A percentile compares a stretch with the other conserved stretches of the same genome.
Evolutionary conservation across 2,797 vertebrate genomes (phyloP).

Genomic region (Aotus griseimembra): DNA sequence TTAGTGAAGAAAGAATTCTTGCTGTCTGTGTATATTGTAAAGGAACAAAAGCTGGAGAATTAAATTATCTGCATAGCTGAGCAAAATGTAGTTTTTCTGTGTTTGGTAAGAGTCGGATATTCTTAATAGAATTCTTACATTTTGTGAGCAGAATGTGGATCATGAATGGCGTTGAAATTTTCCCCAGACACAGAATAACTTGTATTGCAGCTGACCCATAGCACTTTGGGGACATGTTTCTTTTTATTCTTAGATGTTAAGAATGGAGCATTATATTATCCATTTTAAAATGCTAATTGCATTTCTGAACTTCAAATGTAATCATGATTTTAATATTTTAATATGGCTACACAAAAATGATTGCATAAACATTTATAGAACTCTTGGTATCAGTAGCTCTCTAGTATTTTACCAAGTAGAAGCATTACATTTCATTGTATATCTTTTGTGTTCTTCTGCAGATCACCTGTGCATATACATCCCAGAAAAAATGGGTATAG

Average conservation of each 20-base stretch:
- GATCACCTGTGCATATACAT: background rate
- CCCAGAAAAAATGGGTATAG: background rate
- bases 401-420: background rate
- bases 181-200: background rate
- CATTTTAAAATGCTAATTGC: background rate
- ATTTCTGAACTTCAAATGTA: constrained; percentile 6
- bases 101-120: background rate
- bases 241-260: background rate
- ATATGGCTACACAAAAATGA: background rate
- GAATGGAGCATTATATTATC: background rate
- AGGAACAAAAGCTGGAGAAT: background rate
- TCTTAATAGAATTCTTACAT: constrained; percentile 8
- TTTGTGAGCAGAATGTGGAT: background rate
- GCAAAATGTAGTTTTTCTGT: constrained; percentile 35
- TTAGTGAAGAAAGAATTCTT: constrained; percentile 4
- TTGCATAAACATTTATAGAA: background rate
- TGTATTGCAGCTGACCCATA: background rate
- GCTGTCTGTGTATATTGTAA: background rate
- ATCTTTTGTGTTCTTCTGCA: background rate
- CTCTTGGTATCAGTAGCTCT: background rate
- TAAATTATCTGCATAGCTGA: constrained; percentile 20
- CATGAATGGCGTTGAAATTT: background rate
- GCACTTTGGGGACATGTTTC: background rate
- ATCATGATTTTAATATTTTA: background rate
- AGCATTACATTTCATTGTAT: background rate